These are phyloP conservation scores for Thaumatotibia leucotreta DNA, from an alignment of 1,140 invertebrate species.

Conservation along the genomic window DNA sequence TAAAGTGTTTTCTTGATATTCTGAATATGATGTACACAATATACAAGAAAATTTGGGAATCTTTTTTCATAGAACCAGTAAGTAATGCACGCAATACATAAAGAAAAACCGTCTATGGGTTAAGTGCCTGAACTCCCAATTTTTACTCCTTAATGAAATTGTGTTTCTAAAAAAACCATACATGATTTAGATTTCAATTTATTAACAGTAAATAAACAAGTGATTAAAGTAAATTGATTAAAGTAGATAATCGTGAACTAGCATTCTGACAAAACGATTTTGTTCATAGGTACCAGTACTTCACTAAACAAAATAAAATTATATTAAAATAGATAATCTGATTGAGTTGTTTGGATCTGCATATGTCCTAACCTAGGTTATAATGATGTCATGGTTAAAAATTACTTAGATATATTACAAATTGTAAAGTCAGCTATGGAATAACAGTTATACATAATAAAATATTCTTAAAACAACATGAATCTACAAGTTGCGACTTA, in stretches of 20 bases:
- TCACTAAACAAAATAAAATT: neutral
- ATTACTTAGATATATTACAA: neutral
- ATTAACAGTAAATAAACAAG: conserved; percentile 7
- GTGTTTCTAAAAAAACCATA: neutral
- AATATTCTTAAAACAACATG: neutral
- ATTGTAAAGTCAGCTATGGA: neutral
- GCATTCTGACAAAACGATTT: neutral
- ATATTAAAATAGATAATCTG: neutral
- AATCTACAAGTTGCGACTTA: neutral
- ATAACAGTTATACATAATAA: neutral
- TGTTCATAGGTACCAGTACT: neutral
- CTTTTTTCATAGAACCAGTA: too few relatives aligned
- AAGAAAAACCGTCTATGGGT: too few relatives aligned
- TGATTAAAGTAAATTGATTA: conserved; percentile 3
- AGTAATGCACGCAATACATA: too few relatives aligned
- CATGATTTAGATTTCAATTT: neutral
- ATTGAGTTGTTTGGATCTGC: neutral
- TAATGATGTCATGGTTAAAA: neutral
- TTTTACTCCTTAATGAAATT: too few relatives aligned
- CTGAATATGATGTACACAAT: too few relatives aligned
- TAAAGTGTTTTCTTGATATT: too few relatives aligned
- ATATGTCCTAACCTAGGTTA: neutral
- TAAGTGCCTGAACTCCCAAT: too few relatives aligned
- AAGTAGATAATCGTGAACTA: neutral
- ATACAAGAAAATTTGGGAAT: too few relatives aligned